Evolutionary conservation across 2,113 vertebrate species (phyloP).

Genomic region (Sorex araneus): DNA sequence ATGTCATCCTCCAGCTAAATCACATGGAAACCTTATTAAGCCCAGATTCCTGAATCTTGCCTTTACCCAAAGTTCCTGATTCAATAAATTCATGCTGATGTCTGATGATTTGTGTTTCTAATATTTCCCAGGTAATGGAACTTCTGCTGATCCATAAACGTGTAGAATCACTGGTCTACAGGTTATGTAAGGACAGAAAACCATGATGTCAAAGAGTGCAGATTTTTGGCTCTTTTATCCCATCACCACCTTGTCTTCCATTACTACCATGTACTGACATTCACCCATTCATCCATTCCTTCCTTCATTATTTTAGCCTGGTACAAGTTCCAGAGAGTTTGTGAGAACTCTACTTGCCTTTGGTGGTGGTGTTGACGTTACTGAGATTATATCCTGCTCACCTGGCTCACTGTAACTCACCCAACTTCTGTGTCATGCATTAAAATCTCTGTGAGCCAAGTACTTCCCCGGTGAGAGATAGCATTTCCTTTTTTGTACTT

Average conservation of each 20-base stretch:
- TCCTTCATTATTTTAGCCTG: not conserved
- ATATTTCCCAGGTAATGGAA: not conserved
- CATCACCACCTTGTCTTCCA: not conserved
- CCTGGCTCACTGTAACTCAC: not conserved
- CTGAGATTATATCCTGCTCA: not conserved
- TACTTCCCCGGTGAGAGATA: not conserved
- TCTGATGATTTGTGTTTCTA: not conserved
- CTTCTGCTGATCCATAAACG: not conserved
- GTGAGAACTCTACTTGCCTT: not conserved
- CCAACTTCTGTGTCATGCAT: not conserved
- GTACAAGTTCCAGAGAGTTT: not conserved
- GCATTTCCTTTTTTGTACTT: not conserved
- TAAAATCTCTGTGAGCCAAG: not conserved
- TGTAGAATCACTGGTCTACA: not conserved
- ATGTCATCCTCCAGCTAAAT: not conserved
- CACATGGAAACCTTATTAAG: not conserved
- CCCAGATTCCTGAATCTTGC: not conserved
- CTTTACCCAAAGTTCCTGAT: not conserved
- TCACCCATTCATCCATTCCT: not conserved
- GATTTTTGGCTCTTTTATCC: not conserved
- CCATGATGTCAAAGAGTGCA: rapidly evolving
- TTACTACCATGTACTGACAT: not conserved
- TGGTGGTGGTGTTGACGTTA: not conserved
- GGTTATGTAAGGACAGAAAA: not conserved
- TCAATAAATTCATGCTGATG: not conserved